Conservation (phyloP, 2,797 vertebrate species). For the Sebastes cheni region DNA sequence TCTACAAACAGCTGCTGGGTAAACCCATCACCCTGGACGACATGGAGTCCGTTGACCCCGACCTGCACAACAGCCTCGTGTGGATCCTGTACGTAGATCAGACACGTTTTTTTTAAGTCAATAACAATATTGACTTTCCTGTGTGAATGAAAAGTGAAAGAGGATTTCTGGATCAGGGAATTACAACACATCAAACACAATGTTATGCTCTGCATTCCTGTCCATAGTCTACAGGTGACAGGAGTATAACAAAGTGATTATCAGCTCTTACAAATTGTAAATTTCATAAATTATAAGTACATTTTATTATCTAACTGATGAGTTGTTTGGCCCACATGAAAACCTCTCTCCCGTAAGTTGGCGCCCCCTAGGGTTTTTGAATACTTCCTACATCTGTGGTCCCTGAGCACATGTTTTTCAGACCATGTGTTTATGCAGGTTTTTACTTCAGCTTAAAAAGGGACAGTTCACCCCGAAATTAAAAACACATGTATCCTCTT, state of each 20-base stretch:
- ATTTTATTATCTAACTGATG: neutral
- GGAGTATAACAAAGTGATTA: neutral
- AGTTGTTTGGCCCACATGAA: neutral
- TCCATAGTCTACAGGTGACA: neutral
- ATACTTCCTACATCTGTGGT: constrained; percentile 1
- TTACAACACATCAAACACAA: neutral
- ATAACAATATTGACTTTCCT: neutral
- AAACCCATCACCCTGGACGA: constrained; percentile 97
- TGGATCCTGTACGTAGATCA: constrained; percentile 93
- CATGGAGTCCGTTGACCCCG: constrained; percentile 97
- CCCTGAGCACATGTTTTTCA: neutral
- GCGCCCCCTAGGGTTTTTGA: constrained; percentile 34
- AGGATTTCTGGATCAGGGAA: neutral
- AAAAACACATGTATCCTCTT: too few relatives aligned
- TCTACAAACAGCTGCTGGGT: constrained; percentile 97
- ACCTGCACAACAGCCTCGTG: constrained; percentile 98
- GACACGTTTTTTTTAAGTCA: neutral
- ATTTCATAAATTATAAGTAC: neutral
- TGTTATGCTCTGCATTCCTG: neutral
- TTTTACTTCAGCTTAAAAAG: neutral
- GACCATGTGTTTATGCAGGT: neutral
- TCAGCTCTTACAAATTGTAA: neutral
- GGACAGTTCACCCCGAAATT: neutral
- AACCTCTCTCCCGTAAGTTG: neutral
- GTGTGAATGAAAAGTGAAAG: neutral